Evolutionary conservation across 2,797 vertebrate species (phyloP).

Genomic region (Parambassis ranga): DNA sequence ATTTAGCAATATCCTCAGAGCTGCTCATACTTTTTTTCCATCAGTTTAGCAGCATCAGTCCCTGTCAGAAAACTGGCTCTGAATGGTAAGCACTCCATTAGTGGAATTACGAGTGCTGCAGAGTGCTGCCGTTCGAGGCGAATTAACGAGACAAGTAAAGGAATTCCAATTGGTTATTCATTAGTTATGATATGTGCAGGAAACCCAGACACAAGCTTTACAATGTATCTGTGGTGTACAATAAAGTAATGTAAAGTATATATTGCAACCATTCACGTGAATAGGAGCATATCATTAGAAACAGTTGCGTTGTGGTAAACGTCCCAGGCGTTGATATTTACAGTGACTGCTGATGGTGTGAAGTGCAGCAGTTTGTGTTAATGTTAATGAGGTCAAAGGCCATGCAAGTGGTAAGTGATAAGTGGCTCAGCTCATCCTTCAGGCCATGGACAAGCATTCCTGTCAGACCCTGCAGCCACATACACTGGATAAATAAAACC

Average conservation of each 20-base stretch:
- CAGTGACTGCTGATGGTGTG: too few species aligned
- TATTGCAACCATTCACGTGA: too few species aligned
- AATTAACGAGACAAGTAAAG: constrained; percentile 41
- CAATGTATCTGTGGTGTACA: background rate
- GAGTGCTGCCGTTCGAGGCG: constrained; percentile 32
- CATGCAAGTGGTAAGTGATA: constrained; percentile 2
- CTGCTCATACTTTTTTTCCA: constrained; percentile 24
- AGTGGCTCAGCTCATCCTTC: constrained; percentile 2
- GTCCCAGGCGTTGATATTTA: too few species aligned
- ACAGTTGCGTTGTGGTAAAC: too few species aligned
- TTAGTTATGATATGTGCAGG: constrained; percentile 27
- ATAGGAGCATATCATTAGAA: too few species aligned
- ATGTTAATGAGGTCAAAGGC: constrained; percentile 25
- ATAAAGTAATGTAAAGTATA: constrained; percentile 2
- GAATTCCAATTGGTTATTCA: constrained; percentile 43
- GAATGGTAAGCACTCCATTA: constrained; percentile 70
- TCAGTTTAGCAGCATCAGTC: constrained; percentile 65
- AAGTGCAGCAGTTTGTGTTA: too few species aligned
- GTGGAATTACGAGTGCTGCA: constrained; percentile 68
- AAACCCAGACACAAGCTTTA: too few species aligned
- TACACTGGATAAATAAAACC: constrained; percentile 2
- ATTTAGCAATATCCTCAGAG: constrained; percentile 34
- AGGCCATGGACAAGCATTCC: constrained; percentile 3
- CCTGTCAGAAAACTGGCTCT: constrained; percentile 60
- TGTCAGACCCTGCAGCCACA: background rate